Evolutionary conservation across 2,797 vertebrate genomes (phyloP).

Genomic region (Xerus rutilus): DNA sequence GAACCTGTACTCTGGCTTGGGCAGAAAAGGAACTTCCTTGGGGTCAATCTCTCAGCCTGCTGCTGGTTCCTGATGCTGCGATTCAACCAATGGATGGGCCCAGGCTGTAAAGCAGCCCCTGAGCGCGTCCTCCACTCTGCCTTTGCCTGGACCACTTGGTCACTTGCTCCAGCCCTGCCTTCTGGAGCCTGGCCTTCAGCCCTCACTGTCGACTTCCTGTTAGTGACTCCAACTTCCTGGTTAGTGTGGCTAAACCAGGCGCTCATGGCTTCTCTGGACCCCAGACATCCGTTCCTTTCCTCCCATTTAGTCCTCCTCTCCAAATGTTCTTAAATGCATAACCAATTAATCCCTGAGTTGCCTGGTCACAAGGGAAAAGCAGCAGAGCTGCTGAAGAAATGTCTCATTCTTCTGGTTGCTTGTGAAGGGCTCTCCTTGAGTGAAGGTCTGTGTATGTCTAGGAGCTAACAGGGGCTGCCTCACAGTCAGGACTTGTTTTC

Average conservation of each 20-base stretch:
- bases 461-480: background rate
- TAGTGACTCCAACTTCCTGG: background rate
- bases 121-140: background rate
- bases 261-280: background rate
- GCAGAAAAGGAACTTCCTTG: background rate
- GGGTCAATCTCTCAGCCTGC: fast-evolving
- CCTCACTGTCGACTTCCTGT: background rate
- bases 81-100: fast-evolving
- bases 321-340: background rate
- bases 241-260: background rate
- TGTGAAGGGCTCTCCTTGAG: background rate
- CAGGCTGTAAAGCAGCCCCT: background rate
- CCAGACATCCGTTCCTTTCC: background rate
- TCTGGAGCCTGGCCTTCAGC: background rate
- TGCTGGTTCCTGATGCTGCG: background rate
- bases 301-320: background rate
- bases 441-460: background rate
- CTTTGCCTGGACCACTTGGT: background rate
- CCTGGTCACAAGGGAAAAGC: background rate
- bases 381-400: background rate
- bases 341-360: background rate
- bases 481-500: background rate
- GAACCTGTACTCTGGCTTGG: background rate
- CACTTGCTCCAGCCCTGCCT: background rate
- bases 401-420: background rate